These are phyloP conservation scores for Campaea margaritaria DNA, from an alignment of 2,888 invertebrate species.

Conservation along the genomic window DNA sequence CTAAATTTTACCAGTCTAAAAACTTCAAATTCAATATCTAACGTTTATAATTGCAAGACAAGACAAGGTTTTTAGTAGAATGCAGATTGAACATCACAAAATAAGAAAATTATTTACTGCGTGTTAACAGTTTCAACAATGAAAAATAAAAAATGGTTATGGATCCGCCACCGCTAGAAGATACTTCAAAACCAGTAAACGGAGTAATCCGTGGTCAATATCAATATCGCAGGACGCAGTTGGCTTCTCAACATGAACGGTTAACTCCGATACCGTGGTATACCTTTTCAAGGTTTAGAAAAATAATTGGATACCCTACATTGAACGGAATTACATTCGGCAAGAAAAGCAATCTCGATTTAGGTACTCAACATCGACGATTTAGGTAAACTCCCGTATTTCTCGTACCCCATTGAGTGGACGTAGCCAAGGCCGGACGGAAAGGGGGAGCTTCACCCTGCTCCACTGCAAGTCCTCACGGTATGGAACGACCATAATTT, in stretches of 20 bases:
- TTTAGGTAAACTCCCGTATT: constrained; percentile 72
- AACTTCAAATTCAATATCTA: no score
- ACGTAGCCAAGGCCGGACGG: not conserved
- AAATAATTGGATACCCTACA: constrained; percentile 78
- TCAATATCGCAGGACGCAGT: not conserved
- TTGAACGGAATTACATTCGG: constrained; percentile 78
- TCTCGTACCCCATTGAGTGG: constrained; percentile 40
- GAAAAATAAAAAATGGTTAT: no score
- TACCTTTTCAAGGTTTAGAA: constrained; percentile 79
- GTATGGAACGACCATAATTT: no score
- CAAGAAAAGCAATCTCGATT: constrained; percentile 74
- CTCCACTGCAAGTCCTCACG: not conserved
- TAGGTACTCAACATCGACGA: constrained; percentile 64
- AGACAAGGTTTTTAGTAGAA: no score
- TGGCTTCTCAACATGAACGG: constrained; percentile 22
- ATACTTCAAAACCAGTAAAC: no score
- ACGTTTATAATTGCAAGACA: no score
- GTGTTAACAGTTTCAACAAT: no score
- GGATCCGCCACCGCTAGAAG: no score
- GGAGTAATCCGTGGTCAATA: not conserved
- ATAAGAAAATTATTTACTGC: no score
- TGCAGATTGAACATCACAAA: no score
- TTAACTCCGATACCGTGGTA: constrained; percentile 65
- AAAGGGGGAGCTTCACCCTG: not conserved
- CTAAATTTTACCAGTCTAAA: no score